These are phyloP conservation scores for Etheostoma perlongum DNA, from an alignment of 2,797 vertebrate genomes.

Conservation along the genomic window DNA sequence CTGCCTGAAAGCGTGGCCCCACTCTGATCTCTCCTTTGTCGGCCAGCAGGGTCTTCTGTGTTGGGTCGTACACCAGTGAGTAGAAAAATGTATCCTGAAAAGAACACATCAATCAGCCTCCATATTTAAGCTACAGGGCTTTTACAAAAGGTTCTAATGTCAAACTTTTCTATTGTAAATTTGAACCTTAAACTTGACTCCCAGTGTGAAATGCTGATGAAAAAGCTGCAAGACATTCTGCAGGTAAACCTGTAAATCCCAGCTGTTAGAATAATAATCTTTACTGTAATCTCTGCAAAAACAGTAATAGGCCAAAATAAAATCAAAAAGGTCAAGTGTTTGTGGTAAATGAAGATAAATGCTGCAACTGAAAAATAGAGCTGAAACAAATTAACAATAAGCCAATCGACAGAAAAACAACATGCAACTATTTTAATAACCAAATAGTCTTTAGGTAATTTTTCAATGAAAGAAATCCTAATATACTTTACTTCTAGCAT, in stretches of 20 bases:
- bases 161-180: neutral
- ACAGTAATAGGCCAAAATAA: too few relatives aligned
- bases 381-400: neutral
- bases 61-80: constrained; percentile 97
- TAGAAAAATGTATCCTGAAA: constrained; percentile 97
- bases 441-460: neutral
- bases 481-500: too few relatives aligned
- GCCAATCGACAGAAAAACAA: neutral
- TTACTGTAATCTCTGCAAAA: neutral
- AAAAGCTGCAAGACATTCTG: neutral
- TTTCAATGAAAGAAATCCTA: too few relatives aligned
- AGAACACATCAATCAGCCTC: neutral
- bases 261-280: neutral
- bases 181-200: neutral
- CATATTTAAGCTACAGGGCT: neutral
- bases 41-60: constrained; percentile 95
- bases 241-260: neutral
- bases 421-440: neutral
- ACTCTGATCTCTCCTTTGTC: constrained; percentile 98
- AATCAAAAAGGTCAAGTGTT: neutral
- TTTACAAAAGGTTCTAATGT: neutral
- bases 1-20: constrained; percentile 96
- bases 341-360: neutral
- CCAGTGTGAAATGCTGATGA: neutral
- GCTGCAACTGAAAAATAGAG: neutral